Percentiles rank a stretch among this genome's conserved stretches.
Evolutionary conservation across 2,797 vertebrate species (phyloP).

Genomic region (Podargus strigoides): DNA sequence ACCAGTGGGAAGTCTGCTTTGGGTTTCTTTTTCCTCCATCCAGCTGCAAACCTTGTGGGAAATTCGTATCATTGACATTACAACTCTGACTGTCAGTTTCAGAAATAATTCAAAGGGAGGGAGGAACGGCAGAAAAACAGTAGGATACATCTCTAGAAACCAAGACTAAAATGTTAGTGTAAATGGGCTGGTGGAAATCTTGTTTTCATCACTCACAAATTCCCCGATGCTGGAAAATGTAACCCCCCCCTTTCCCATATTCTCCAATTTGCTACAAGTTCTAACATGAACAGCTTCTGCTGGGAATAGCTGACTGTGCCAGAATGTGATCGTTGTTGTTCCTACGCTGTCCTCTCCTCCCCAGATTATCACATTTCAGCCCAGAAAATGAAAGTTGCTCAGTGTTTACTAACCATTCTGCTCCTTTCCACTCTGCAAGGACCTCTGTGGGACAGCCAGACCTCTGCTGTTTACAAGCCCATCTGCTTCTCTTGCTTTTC

Average conservation of each 20-base stretch:
- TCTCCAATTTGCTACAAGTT: conserved; percentile 62
- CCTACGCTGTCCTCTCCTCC: neutral
- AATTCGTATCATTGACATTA: neutral
- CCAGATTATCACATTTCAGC: conserved; percentile 57
- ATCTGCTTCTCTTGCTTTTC: conserved; percentile 34
- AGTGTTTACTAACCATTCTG: neutral
- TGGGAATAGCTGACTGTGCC: conserved; percentile 57
- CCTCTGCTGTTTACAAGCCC: conserved; percentile 28
- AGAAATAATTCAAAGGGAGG: neutral
- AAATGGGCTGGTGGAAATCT: neutral
- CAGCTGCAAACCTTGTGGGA: neutral
- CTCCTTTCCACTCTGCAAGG: neutral
- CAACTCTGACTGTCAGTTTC: neutral
- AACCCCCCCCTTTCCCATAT: conserved; percentile 20
- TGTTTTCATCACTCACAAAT: conserved; percentile 29
- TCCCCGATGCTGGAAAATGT: conserved; percentile 47
- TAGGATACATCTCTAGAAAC: neutral
- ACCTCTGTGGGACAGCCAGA: neutral
- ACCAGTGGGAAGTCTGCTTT: neutral
- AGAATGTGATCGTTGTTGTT: neutral
- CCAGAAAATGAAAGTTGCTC: conserved; percentile 10
- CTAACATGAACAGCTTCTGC: conserved; percentile 57
- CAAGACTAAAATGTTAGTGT: neutral
- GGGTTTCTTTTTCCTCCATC: neutral
- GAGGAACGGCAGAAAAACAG: neutral